Percentiles rank a stretch among this genome's conserved stretches.
Evolutionary conservation across 2,888 invertebrate species (phyloP).

Genomic region (Nebria salina): DNA sequence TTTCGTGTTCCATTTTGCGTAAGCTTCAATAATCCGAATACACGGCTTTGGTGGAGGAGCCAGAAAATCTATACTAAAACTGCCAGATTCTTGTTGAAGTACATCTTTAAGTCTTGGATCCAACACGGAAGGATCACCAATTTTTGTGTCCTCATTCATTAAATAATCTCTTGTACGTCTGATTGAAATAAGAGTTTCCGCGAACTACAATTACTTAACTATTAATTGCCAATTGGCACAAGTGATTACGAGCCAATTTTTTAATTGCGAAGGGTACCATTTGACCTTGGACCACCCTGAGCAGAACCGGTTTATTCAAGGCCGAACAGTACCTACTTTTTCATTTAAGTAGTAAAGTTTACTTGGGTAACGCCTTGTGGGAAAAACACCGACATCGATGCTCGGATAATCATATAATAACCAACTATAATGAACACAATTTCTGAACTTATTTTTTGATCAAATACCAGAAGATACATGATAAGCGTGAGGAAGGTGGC

Average conservation of each 20-base stretch:
- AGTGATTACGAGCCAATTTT: background rate
- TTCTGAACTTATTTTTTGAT: slow-evolving; percentile 61
- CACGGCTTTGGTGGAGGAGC: background rate
- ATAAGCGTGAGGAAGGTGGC: slow-evolving; percentile 75
- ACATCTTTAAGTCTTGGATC: slow-evolving; percentile 50
- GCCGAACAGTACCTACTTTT: slow-evolving; percentile 2
- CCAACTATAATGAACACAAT: slow-evolving; percentile 68
- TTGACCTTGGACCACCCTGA: background rate
- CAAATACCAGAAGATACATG: slow-evolving; percentile 64
- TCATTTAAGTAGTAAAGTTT: slow-evolving; percentile 10
- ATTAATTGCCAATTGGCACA: background rate
- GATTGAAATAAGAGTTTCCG: slow-evolving; percentile 70
- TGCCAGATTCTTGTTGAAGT: slow-evolving; percentile 2
- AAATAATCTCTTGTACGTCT: slow-evolving; percentile 57
- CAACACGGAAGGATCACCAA: slow-evolving; percentile 56
- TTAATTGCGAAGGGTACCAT: background rate
- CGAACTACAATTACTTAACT: slow-evolving; percentile 52
- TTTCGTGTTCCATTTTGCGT: slow-evolving; percentile 44
- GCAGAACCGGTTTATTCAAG: background rate
- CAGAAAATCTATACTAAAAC: background rate
- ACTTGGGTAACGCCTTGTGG: slow-evolving; percentile 69
- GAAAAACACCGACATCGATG: slow-evolving; percentile 69
- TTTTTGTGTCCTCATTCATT: slow-evolving; percentile 54
- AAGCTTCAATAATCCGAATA: slow-evolving; percentile 47
- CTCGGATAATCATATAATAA: slow-evolving; percentile 71